These are phyloP conservation scores for Rhabdomys pumilio DNA, from an alignment of 2,797 vertebrate genomes.

Conservation along the genomic window DNA sequence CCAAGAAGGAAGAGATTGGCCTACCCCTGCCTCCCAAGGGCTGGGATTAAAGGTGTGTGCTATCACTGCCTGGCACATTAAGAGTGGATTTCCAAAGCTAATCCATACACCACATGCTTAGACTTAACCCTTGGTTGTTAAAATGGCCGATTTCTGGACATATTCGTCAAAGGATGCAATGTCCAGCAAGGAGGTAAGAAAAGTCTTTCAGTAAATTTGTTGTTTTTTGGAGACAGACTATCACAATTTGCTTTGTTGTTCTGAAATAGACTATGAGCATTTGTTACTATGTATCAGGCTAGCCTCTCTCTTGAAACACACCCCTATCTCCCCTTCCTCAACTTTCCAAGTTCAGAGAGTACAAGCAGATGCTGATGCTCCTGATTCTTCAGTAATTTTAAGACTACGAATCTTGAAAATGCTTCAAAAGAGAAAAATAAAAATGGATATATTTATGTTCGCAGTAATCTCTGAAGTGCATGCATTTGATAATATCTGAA, in stretches of 20 bases:
- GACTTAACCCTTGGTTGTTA: not conserved
- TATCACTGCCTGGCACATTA: not conserved
- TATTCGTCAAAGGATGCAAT: not conserved
- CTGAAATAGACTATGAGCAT: not conserved
- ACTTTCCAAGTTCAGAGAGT: not conserved
- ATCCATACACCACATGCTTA: not conserved
- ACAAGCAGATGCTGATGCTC: not conserved
- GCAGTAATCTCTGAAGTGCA: not conserved
- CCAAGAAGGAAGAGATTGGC: not conserved
- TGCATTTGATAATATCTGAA: conserved; percentile 33
- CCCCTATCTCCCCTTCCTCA: not conserved
- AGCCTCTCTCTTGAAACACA: not conserved
- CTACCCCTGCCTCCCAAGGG: not conserved
- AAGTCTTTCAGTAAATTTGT: conserved; percentile 33
- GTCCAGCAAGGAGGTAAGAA: not conserved
- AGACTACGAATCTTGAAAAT: conserved; percentile 16
- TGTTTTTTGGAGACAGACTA: not conserved
- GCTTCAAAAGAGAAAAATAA: not conserved
- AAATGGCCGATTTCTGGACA: conserved; percentile 44
- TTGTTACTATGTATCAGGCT: not conserved
- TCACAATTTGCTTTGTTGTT: not conserved
- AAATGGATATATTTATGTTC: not conserved
- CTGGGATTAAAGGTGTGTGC: not conserved
- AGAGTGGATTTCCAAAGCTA: conserved; percentile 11
- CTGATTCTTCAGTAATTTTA: not conserved